These are phyloP conservation scores for Colaptes auratus DNA, from an alignment of 2,113 vertebrate genomes.

Conservation along the genomic window DNA sequence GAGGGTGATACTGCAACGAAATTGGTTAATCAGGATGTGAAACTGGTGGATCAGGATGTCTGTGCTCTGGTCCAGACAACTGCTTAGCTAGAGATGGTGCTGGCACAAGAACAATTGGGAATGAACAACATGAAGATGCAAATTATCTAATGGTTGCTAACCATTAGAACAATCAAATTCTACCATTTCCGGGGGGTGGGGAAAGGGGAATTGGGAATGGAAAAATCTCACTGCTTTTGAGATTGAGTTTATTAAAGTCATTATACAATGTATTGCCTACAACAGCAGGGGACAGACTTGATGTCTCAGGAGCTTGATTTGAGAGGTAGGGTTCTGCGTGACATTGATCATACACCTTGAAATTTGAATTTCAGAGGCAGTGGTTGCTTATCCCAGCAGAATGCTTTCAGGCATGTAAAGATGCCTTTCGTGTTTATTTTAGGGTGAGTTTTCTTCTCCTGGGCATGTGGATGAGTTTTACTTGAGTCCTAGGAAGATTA, in stretches of 20 bases:
- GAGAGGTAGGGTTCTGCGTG: background rate
- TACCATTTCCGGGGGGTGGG: background rate
- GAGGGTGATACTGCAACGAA: background rate
- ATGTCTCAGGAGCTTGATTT: conserved; percentile 20
- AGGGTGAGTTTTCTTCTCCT: conserved; percentile 37
- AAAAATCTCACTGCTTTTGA: conserved; percentile 9
- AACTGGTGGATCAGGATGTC: background rate
- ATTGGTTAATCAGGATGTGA: background rate
- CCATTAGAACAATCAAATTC: background rate
- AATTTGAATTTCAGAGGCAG: conserved; percentile 50
- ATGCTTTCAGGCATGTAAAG: background rate
- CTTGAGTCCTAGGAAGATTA: background rate
- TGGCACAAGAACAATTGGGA: background rate
- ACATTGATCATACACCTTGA: conserved; percentile 23
- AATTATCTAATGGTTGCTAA: background rate
- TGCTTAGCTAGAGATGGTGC: background rate
- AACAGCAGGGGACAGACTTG: background rate
- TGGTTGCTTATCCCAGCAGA: background rate
- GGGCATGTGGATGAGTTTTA: conserved; percentile 21
- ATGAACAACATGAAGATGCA: background rate
- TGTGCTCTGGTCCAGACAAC: background rate
- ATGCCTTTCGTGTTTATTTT: background rate
- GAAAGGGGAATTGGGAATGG: background rate
- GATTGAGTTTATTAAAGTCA: background rate
- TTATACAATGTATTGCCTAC: background rate